phyloP scores from a whole-genome alignment of 2,888 invertebrate genomes.

The Gibbula magus region DNA sequence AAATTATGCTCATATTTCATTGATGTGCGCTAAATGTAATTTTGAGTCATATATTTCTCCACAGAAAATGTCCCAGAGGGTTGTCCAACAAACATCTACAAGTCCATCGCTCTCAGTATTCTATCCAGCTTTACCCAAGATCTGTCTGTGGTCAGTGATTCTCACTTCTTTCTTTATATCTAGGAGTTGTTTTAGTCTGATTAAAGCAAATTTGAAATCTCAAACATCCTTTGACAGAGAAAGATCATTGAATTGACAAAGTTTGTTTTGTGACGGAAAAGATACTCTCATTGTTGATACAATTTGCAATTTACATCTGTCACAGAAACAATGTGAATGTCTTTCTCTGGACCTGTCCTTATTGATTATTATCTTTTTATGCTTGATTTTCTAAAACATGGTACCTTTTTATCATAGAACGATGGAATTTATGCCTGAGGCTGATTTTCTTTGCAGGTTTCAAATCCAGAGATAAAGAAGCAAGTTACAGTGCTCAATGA shows the following conservation, averaged over 20 bases:
- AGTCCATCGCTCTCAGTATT: slow-evolving; percentile 91
- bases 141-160: slow-evolving; percentile 53
- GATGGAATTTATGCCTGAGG: not conserved
- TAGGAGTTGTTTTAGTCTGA: no score
- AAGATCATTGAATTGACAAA: no score
- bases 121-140: slow-evolving; percentile 85
- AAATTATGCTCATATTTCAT: not conserved
- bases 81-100: slow-evolving; percentile 91
- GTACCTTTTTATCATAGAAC: not conserved
- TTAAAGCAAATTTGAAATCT: no score
- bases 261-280: no score
- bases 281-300: no score
- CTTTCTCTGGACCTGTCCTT: no score
- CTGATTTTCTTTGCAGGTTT: slow-evolving; percentile 36
- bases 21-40: not conserved
- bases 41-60: not conserved
- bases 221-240: no score
- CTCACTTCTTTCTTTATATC: no score
- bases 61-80: slow-evolving; percentile 85
- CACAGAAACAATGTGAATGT: no score
- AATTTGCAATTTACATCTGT: no score
- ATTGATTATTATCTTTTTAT: not conserved
- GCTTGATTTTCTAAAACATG: not conserved
- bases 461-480: slow-evolving; percentile 40
- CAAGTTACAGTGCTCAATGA: slow-evolving; percentile 45